Conservation (phyloP, 2,797 vertebrate genomes). For the Sparus aurata region DNA sequence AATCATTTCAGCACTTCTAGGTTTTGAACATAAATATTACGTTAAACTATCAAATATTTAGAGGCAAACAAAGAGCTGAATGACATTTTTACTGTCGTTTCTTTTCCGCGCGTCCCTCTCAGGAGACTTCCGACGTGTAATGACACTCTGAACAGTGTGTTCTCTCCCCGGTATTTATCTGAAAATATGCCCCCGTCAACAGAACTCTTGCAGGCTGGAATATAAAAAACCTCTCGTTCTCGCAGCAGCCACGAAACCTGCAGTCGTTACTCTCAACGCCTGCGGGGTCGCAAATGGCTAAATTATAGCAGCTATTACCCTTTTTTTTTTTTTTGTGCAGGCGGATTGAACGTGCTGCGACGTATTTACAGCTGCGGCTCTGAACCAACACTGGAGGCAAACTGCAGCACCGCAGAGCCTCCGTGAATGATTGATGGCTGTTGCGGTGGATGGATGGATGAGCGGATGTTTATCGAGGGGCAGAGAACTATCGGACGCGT, state of each 20-base stretch:
- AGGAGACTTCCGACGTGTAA: background rate
- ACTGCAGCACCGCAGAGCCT: background rate
- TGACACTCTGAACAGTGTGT: background rate
- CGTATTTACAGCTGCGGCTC: background rate
- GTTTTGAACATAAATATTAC: background rate
- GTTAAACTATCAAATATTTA: background rate
- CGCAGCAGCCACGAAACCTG: background rate
- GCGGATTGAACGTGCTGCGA: background rate
- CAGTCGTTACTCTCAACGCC: background rate
- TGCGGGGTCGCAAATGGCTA: background rate
- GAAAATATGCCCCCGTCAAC: background rate
- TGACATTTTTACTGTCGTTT: background rate
- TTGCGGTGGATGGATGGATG: conserved; percentile 11
- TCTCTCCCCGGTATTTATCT: background rate
- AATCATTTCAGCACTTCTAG: background rate
- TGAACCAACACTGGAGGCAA: background rate
- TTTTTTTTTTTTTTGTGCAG: background rate
- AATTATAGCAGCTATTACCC: background rate
- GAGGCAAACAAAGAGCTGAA: background rate
- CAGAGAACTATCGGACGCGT: background rate
- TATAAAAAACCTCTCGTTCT: conserved; percentile 15
- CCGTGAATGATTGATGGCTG: background rate
- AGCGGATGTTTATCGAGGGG: conserved; percentile 1
- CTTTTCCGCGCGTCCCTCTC: background rate
- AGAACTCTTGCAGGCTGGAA: background rate